phyloP scores from a whole-genome alignment of 2,888 invertebrate species.

The Lasioglossum zephyrum region DNA sequence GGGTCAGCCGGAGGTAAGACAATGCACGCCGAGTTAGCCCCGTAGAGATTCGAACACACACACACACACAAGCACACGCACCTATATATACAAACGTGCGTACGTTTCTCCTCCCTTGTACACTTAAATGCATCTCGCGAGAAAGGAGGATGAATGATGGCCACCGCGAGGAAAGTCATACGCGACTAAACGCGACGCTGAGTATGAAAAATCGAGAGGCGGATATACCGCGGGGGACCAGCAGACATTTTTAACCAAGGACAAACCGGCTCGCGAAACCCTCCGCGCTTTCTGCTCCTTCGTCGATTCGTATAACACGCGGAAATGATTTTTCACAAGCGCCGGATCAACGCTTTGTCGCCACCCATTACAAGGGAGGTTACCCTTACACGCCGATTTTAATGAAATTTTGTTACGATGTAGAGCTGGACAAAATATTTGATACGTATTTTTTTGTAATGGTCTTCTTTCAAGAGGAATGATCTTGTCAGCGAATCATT shows the following conservation, averaged over 20 bases:
- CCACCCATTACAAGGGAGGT: too few species aligned
- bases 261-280: too few species aligned
- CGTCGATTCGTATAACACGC: too few species aligned
- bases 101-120: constrained; percentile 45
- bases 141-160: constrained; percentile 56
- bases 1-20: constrained; percentile 75
- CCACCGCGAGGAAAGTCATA: constrained; percentile 43
- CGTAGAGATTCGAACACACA: constrained; percentile 51
- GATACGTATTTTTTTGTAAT: too few species aligned
- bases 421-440: too few species aligned
- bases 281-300: too few species aligned
- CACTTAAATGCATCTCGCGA: constrained; percentile 59
- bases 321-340: not conserved
- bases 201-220: constrained; percentile 60
- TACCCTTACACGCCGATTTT: too few species aligned
- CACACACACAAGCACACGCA: constrained; percentile 39
- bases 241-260: not conserved
- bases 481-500: too few species aligned
- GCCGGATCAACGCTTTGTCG: too few species aligned
- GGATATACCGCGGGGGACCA: not conserved
- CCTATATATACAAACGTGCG: constrained; percentile 37
- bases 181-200: constrained; percentile 42
- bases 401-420: too few species aligned
- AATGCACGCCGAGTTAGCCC: constrained; percentile 63
- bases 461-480: too few species aligned